Base-by-base conservation (phyloP, 2,888 invertebrate species). In the Drosophila mulleri region DNA sequence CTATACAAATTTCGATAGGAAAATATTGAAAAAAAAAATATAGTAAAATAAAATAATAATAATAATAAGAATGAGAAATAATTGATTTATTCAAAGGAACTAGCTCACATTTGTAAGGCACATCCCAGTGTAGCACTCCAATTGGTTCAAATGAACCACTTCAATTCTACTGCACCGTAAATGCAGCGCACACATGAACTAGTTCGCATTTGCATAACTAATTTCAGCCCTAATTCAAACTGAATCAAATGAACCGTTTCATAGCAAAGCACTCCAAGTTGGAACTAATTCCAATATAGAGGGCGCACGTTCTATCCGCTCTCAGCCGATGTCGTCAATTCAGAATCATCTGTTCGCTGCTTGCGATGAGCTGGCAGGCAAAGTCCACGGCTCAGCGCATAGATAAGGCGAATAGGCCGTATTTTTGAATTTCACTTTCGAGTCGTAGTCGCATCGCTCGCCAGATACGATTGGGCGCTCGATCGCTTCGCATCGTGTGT, bases 301-400 rank as follows among this genome's bases (percentile, higher is more conserved):
- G 1, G 16, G 8, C 29, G 2, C 29, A 5, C 29, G n/a, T 2
- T 32, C 48, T 6, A 4, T 47, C 5, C 5, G n/a, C 47, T 9
- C 29, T n/a, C 4, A 11, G 29, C 14, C 6, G 18, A 32, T 20
- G 32, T 20, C 50, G 52, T 20, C 52, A 52, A 37, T 14, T 20
- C 16, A 14, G 29, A 18, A 18, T 45, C 50, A 35, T 32, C 32
- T 35, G 50, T 20, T 20, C 32, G 20, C 35, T 44, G 54, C 44
- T 72, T 54, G 12, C 53, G 39, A 35, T 83, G 82, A 85, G 82
- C 73, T 85, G 83, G 83, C 76, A 69, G 76, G 2, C 82, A 83
- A 83, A 83, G 82, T 83, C 83, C 86, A 85, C 0, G 52, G 20
- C 11, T 6, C 18, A 3, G n/a, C 45, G 29, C 61, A 45, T 29